Conservation (phyloP, 2,888 invertebrate species). For the Trilocha varians region DNA sequence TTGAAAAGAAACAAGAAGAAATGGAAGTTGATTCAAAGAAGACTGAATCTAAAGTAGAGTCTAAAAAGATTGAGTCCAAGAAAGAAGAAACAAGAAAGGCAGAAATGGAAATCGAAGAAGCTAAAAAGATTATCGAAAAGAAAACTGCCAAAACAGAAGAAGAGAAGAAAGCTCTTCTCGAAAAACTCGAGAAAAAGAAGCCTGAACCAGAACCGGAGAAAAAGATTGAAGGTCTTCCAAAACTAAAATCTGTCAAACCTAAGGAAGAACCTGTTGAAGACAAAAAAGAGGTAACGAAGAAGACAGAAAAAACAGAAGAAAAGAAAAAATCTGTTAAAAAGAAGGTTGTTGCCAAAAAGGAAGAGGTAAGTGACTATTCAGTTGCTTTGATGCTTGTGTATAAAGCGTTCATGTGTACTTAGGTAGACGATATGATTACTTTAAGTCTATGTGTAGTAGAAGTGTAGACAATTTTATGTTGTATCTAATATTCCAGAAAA, state of each 20-base stretch:
- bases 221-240: conserved; percentile 76
- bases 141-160: conserved; percentile 66
- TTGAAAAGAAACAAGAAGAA: conserved; percentile 39
- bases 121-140: conserved; percentile 57
- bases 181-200: conserved; percentile 67
- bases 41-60: conserved; percentile 36
- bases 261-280: conserved; percentile 63
- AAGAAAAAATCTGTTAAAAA: conserved; percentile 64
- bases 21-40: conserved; percentile 40
- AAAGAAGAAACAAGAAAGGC: conserved; percentile 43
- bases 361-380: conserved; percentile 49
- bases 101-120: conserved; percentile 61
- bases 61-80: conserved; percentile 48
- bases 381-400: not conserved
- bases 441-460: not conserved
- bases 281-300: conserved; percentile 54
- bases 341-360: conserved; percentile 63
- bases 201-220: conserved; percentile 65
- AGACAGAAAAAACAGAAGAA: conserved; percentile 65
- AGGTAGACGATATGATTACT: not conserved
- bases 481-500: not conserved
- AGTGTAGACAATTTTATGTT: not conserved
- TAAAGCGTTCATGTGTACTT: conserved; percentile 3
- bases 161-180: conserved; percentile 65
- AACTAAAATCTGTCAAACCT: conserved; percentile 70